Conservation (phyloP, 2,797 vertebrate genomes). For the Kryptopterus vitreolus region DNA sequence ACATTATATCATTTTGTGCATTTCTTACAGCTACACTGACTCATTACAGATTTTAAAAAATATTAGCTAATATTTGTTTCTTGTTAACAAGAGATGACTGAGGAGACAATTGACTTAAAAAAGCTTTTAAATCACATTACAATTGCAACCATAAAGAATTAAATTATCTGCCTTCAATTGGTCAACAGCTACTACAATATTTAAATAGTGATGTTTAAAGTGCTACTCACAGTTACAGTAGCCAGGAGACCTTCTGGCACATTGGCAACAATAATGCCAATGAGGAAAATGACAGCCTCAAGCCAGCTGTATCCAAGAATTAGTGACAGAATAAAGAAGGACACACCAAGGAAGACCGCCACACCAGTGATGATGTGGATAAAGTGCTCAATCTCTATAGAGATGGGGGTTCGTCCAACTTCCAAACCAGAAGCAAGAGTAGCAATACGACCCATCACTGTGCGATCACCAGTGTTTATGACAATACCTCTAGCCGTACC, state of each 20-base stretch:
- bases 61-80: too few species aligned
- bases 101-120: too few species aligned
- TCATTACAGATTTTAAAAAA: too few species aligned
- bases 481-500: slow-evolving; percentile 92
- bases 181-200: not conserved
- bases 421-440: slow-evolving; percentile 92
- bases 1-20: not conserved
- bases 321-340: slow-evolving; percentile 92
- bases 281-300: slow-evolving; percentile 88
- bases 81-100: too few species aligned
- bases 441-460: slow-evolving; percentile 96
- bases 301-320: slow-evolving; percentile 90
- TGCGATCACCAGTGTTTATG: slow-evolving; percentile 91
- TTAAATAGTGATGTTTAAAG: not conserved
- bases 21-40: not conserved
- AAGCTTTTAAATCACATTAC: too few species aligned
- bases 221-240: slow-evolving; percentile 80
- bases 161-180: not conserved
- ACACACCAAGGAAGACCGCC: slow-evolving; percentile 89
- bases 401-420: slow-evolving; percentile 91
- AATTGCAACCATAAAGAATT: not conserved
- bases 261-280: slow-evolving; percentile 88
- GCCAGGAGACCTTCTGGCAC: slow-evolving; percentile 86
- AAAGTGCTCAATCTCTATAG: slow-evolving; percentile 92
- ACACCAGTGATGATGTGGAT: slow-evolving; percentile 97